Evolutionary conservation across 2,113 vertebrate genomes (phyloP), one percentile per base, ranked within the genome.

Genomic region (Electrona antarctica): DNA sequence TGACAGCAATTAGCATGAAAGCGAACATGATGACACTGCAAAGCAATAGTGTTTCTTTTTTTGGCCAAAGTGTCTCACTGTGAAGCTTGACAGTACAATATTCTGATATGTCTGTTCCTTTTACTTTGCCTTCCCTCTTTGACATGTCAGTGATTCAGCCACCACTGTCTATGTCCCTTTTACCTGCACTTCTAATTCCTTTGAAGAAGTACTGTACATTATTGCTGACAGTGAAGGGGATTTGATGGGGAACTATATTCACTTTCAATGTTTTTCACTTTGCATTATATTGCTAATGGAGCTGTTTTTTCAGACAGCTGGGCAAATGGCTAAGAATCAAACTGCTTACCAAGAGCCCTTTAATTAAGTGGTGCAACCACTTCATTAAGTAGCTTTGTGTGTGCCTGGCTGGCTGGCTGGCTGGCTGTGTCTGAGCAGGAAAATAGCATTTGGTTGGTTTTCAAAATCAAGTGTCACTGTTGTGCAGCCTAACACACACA

Each of bases 161-260:
- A 10, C 48, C 45, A n/a, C 41, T 14, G 54, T 4, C 13, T 61
- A 14, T 68, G n/a, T 3, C 50, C 59, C 65, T 79, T 72, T 71
- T 33, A 70, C 57, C 41, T 51, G 62, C 52, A 57, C 61, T 51
- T 65, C 21, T 73, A 67, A 64, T 76, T 61, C 28, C 55, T 81
- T 58, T 63, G 46, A 77, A 74, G 60, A 64, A 62, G 67, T 80
- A 58, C 85, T 90, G 85, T 90, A 89, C 86, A 90, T 92, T 92
- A 91, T 92, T 91, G 91, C 90, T 91, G 85, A 82, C 69, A 80
- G 56, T 69, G 76, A 82, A 60, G 11, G 71, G 78, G 73, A 47
- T 13, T 11, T 80, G 21, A 21, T 21, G 21, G 21, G 21, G 21
- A 21, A 21, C 21, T 21, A 21, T 1, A 21, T 21, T 21, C 1